Evolutionary conservation across 1,140 invertebrate genomes (phyloP), one percentile per base, ranked within the genome.

Genomic region (Sarcophaga bullata): DNA sequence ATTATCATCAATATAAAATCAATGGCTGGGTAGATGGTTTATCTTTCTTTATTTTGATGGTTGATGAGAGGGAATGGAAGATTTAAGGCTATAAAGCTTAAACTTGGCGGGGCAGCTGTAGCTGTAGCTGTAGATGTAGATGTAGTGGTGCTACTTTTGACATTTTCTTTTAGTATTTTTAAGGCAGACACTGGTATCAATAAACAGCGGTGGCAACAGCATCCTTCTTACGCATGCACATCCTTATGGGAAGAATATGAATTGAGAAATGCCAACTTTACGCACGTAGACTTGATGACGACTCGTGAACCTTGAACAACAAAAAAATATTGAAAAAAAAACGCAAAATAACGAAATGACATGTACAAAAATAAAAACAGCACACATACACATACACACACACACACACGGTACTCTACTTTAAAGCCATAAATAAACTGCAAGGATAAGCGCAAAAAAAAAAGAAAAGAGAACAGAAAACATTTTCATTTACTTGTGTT

Each of bases 171-270:
- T 48, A 76, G n/a, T 76, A 17, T 78, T 78, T 78, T 48, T 17
- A 50, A 8, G 17, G n/a, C 73, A 75, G 73, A 47, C 37, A 62
- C 7, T 15, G 58, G 58, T 4, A 62, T 62, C 58, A 10, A n/a
- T 62, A 25, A 72, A 25, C 62, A 10, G 62, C 19, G 37, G 19
- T 25, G 17, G 11, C 37, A 72, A 25, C 62, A 25, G 11, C 62
- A 78, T 78, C 75, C 75, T 78, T 50, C 49, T 78, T 78, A 78
- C 75, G 75, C 75, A 78, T 78, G 75, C 75, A 78, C 75, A 78
- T 78, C 17, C 25, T 52, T 78, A 50, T 50, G 75, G 19, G 75
- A 37, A 50, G 8, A 78, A 52, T 50, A 19, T 78, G 37, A 76
- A 50, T 37, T 37, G 49, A 25, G 49, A 78, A 78, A 78, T 78